Evolutionary conservation across 2,888 invertebrate species (phyloP).

Genomic region (Conistra vaccinii): DNA sequence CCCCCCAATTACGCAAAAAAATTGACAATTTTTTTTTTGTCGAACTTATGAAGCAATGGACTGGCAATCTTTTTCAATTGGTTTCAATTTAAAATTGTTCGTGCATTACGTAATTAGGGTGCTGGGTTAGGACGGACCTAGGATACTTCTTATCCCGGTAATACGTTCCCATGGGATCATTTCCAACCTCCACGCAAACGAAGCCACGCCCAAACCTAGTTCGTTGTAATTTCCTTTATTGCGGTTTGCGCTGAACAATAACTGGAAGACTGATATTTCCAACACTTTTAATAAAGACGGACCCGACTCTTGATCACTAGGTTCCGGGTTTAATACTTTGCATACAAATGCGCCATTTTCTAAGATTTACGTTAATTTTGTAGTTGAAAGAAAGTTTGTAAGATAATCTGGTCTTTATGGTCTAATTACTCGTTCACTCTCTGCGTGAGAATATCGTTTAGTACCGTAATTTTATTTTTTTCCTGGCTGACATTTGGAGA

Average conservation of each 20-base stretch:
- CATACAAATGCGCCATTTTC: neutral
- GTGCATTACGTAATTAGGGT: too few relatives aligned
- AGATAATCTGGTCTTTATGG: neutral
- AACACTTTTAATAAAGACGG: slow-evolving; percentile 4
- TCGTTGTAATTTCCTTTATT: neutral
- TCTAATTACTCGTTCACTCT: neutral
- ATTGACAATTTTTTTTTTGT: too few relatives aligned
- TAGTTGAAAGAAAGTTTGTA: neutral
- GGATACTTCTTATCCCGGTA: neutral
- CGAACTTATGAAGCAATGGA: too few relatives aligned
- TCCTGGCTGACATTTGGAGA: neutral
- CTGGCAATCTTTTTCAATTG: too few relatives aligned
- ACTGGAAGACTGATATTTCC: slow-evolving; percentile 12
- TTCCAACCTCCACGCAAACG: neutral
- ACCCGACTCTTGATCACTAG: slow-evolving; percentile 5
- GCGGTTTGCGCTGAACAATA: neutral
- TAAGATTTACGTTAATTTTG: neutral
- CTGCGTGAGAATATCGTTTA: neutral
- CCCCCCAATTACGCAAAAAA: too few relatives aligned
- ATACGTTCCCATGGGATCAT: neutral
- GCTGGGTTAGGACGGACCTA: too few relatives aligned
- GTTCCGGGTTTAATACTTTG: slow-evolving; percentile 15
- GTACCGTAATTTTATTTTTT: neutral
- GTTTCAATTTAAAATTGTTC: too few relatives aligned
- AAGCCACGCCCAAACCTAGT: neutral